Percentiles rank a stretch among this genome's conserved stretches.
These are phyloP conservation scores for Tyrannus savana DNA, from an alignment of 2,113 vertebrate species.

Conservation along the genomic window DNA sequence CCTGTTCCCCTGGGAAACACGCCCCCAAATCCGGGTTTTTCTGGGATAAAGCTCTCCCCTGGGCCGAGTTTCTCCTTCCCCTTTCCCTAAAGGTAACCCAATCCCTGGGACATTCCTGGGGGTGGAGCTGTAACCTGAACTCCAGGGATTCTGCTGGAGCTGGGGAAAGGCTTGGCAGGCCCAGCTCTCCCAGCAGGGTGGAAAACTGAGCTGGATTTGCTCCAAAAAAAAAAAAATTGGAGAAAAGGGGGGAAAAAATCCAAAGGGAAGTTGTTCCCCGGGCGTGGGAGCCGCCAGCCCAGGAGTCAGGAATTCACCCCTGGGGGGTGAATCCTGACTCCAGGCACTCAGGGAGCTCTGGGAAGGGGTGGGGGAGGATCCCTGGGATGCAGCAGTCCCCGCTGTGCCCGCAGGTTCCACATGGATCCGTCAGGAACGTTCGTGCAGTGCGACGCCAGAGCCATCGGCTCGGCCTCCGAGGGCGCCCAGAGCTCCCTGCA, in stretches of 20 bases:
- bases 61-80: neutral
- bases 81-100: slow-evolving; percentile 59
- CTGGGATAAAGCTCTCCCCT: neutral
- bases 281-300: too few species aligned
- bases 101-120: slow-evolving; percentile 51
- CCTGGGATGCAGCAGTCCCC: neutral
- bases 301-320: too few species aligned
- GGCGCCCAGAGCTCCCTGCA: slow-evolving; percentile 98
- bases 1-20: neutral
- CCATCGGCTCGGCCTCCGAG: slow-evolving; percentile 97
- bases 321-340: neutral
- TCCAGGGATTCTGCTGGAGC: neutral
- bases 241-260: neutral
- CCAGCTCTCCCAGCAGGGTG: neutral
- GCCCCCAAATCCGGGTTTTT: neutral
- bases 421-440: slow-evolving; percentile 99
- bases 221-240: too few species aligned
- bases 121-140: slow-evolving; percentile 46
- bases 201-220: neutral
- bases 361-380: neutral
- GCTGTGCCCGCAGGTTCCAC: slow-evolving; percentile 83
- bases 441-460: slow-evolving; percentile 96
- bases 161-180: neutral
- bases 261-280: neutral
- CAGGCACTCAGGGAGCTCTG: neutral